phyloP scores from a whole-genome alignment of 2,888 invertebrate species.

The Apamea monoglypha region DNA sequence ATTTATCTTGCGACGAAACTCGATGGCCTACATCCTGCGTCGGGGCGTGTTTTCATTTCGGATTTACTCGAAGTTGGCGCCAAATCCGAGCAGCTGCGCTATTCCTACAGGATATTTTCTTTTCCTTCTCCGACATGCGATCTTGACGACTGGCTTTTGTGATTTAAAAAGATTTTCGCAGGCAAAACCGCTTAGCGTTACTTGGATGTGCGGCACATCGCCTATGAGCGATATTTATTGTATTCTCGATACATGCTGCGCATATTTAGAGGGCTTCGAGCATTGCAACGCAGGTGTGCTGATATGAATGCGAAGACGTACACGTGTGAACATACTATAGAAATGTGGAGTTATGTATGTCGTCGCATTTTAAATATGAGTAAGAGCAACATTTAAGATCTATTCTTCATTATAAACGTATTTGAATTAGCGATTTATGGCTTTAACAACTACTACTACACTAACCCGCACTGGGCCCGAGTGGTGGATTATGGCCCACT shows the following conservation, averaged over 20 bases:
- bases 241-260: slow-evolving; percentile 51
- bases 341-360: slow-evolving; percentile 4
- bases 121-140: slow-evolving; percentile 86
- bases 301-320: slow-evolving; percentile 35
- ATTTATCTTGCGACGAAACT: slow-evolving; percentile 83
- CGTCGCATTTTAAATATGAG: slow-evolving; percentile 5
- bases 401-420: neutral
- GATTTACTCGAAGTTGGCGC: slow-evolving; percentile 88
- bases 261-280: slow-evolving; percentile 43
- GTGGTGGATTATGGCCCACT: neutral
- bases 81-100: slow-evolving; percentile 87
- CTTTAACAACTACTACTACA: neutral
- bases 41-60: slow-evolving; percentile 88
- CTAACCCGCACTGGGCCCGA: neutral
- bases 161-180: slow-evolving; percentile 89
- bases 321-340: slow-evolving; percentile 19
- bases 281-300: slow-evolving; percentile 34
- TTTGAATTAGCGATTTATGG: neutral
- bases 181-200: slow-evolving; percentile 85
- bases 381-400: neutral
- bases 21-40: slow-evolving; percentile 83
- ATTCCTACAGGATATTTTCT: slow-evolving; percentile 87
- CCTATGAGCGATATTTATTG: slow-evolving; percentile 75
- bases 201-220: slow-evolving; percentile 72
- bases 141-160: slow-evolving; percentile 89